Percentiles rank a stretch among this genome's conserved stretches.
These are phyloP conservation scores for Cremastinae sp. DNA, from an alignment of 2,888 invertebrate species.

Conservation along the genomic window DNA sequence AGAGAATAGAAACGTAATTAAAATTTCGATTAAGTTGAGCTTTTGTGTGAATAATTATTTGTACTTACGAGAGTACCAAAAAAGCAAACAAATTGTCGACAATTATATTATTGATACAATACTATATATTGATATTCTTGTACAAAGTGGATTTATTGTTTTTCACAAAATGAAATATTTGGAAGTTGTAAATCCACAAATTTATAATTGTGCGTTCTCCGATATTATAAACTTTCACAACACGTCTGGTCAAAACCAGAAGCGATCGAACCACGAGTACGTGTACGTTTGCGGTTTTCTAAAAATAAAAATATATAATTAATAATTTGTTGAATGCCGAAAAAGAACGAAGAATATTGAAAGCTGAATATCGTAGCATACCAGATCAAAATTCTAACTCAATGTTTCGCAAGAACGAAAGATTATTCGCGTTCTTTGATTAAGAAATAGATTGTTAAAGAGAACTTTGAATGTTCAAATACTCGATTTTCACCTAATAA, in stretches of 20 bases:
- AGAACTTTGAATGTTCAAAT: conserved; percentile 11
- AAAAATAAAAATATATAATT: conserved; percentile 29
- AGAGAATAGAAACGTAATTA: neutral
- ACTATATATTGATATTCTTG: conserved; percentile 54
- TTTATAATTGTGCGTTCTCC: conserved; percentile 37
- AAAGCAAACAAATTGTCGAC: conserved; percentile 19
- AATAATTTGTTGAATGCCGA: conserved; percentile 10
- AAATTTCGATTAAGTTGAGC: neutral
- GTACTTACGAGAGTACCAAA: conserved; percentile 38
- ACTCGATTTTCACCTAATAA: too few species aligned
- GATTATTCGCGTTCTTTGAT: neutral
- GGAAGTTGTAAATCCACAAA: conserved; percentile 26
- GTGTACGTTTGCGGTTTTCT: conserved; percentile 19
- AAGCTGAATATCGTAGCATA: conserved; percentile 34
- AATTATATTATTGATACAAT: conserved; percentile 45
- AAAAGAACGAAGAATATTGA: conserved; percentile 14
- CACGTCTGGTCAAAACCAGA: conserved; percentile 20
- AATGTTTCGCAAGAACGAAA: neutral
- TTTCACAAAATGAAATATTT: conserved; percentile 21
- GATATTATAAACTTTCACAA: conserved; percentile 25
- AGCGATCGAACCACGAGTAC: conserved; percentile 29
- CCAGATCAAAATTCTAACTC: neutral
- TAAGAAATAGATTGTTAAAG: neutral
- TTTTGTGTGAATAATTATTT: neutral
- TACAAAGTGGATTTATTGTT: conserved; percentile 44